Evolutionary conservation across 2,797 vertebrate genomes (phyloP).

Genomic region (Lepus oiostolus): DNA sequence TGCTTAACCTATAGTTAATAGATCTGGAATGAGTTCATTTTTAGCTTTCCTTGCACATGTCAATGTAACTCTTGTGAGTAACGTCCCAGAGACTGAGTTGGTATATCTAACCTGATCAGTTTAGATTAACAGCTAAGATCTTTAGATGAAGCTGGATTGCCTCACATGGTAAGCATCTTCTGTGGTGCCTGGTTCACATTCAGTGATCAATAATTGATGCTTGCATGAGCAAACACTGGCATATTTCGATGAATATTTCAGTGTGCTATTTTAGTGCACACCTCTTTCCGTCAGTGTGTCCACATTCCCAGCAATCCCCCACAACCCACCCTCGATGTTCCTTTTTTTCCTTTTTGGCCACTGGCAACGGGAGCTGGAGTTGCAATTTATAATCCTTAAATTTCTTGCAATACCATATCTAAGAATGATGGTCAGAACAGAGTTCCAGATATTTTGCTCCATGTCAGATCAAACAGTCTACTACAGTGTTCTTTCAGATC

Average conservation of each 20-base stretch:
- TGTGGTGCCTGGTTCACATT: too few species aligned
- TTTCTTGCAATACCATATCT: not conserved
- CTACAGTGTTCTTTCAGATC: not conserved
- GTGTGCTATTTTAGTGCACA: not conserved
- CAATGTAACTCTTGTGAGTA: not conserved
- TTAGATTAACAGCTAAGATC: not conserved
- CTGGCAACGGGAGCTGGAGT: not conserved
- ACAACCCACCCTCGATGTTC: not conserved
- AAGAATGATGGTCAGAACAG: not conserved
- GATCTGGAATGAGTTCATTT: not conserved
- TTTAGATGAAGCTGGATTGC: not conserved
- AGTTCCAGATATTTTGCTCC: not conserved
- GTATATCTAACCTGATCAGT: not conserved
- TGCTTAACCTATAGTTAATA: not conserved
- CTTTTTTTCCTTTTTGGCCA: not conserved
- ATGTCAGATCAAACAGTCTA: not conserved
- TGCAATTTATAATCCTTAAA: constrained; percentile 22
- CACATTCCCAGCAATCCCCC: not conserved
- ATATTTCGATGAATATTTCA: not conserved
- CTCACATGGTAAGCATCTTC: not conserved
- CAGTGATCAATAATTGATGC: not conserved
- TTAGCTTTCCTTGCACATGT: not conserved
- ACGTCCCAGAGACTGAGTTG: not conserved
- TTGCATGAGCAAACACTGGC: not conserved
- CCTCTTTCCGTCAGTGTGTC: accelerated